Conservation (phyloP, 2,888 invertebrate species). For the Drosophila hawaiiensis region DNA sequence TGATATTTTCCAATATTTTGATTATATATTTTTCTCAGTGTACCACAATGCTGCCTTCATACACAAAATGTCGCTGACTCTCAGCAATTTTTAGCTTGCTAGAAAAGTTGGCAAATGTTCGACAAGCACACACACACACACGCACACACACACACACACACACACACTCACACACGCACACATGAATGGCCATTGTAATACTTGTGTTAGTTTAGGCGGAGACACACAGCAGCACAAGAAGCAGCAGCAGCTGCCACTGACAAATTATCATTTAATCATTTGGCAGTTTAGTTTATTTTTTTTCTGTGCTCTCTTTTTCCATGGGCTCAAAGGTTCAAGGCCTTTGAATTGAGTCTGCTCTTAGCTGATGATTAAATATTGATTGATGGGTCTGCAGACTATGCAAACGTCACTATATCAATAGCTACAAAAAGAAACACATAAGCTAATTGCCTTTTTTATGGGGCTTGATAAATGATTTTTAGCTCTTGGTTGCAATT, state of each 20-base stretch:
- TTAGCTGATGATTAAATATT: conserved; percentile 51
- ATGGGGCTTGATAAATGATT: conserved; percentile 35
- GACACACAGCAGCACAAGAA: conserved; percentile 24
- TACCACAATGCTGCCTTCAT: not conserved
- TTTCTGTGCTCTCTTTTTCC: not conserved
- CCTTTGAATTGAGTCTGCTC: conserved; percentile 27
- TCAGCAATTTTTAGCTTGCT: conserved; percentile 40
- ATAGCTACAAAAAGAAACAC: not conserved
- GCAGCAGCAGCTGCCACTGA: conserved; percentile 60
- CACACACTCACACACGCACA: not conserved
- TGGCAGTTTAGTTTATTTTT: conserved; percentile 40
- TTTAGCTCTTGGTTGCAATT: not conserved
- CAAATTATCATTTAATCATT: conserved; percentile 78
- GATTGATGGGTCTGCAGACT: conserved; percentile 39
- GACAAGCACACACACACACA: conserved; percentile 23
- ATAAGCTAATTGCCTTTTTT: conserved; percentile 33
- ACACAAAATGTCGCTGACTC: conserved; percentile 15
- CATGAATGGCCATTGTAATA: conserved; percentile 5
- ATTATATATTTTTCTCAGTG: not conserved
- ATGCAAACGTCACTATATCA: conserved; percentile 16
- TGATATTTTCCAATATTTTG: not conserved
- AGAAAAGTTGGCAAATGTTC: conserved; percentile 17
- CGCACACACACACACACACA: conserved; percentile 1
- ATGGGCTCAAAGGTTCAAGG: conserved; percentile 49
- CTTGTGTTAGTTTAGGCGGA: conserved; percentile 50